Conservation (phyloP, 1,140 invertebrate species). For the Zaprionus taronus region DNA sequence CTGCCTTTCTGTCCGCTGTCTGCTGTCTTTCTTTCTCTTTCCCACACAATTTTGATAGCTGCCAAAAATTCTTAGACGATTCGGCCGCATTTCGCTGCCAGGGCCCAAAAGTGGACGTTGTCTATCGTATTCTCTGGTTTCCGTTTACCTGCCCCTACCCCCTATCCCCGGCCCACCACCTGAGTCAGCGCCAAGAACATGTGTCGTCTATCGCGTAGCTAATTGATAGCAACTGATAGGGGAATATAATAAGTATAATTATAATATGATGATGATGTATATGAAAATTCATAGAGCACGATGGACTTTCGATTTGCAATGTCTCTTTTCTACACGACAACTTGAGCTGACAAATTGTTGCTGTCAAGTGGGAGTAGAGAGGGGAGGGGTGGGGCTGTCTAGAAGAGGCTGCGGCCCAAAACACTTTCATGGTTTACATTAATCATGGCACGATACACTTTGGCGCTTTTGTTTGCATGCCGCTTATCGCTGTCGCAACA, state of each 20-base stretch:
- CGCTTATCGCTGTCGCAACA: slow-evolving; percentile 32
- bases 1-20: neutral
- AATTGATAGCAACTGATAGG: slow-evolving; percentile 69
- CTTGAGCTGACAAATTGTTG: too few relatives aligned
- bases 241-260: neutral
- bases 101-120: slow-evolving; percentile 21
- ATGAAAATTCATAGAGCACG: neutral
- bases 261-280: neutral
- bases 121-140: slow-evolving; percentile 17
- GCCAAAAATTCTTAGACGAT: slow-evolving; percentile 75
- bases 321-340: too few relatives aligned
- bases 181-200: slow-evolving; percentile 9
- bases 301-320: too few relatives aligned
- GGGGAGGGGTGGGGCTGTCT: neutral
- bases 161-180: neutral
- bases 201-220: slow-evolving; percentile 44
- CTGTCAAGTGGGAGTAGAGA: too few relatives aligned
- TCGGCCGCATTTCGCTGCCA: slow-evolving; percentile 54
- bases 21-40: neutral
- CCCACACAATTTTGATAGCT: slow-evolving; percentile 70
- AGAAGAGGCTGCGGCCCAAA: neutral
- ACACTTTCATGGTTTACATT: slow-evolving; percentile 16
- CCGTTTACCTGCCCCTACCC: slow-evolving; percentile 2
- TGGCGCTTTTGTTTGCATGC: slow-evolving; percentile 10
- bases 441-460: slow-evolving; percentile 32